A percentile compares a stretch with the other conserved stretches of the same genome.
Evolutionary conservation across 2,113 vertebrate genomes (phyloP).

Genomic region (Nothocercus julius): DNA sequence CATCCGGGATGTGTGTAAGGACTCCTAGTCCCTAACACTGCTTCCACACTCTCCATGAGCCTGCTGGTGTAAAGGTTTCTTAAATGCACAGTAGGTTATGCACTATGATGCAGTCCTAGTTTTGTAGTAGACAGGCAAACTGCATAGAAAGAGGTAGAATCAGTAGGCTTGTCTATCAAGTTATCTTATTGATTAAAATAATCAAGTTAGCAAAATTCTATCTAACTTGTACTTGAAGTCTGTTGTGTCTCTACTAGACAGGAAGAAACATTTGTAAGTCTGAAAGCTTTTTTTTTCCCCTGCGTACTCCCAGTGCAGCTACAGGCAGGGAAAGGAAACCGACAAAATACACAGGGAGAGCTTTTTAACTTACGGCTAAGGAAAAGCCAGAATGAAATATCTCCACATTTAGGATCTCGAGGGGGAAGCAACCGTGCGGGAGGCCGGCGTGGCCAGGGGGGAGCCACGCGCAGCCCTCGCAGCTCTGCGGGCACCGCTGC

Average conservation of each 20-base stretch:
- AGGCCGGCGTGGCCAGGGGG: fast-evolving
- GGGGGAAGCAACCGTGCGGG: neutral
- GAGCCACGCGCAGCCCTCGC: neutral
- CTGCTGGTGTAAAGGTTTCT: neutral
- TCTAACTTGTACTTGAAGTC: neutral
- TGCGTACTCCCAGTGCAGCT: neutral
- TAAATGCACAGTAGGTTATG: neutral
- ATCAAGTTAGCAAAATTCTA: neutral
- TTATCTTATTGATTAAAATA: neutral
- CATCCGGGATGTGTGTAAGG: neutral
- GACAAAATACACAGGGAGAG: neutral
- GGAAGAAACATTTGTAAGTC: neutral
- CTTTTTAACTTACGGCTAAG: neutral
- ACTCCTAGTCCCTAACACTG: neutral
- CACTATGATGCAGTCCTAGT: neutral
- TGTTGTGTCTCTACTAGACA: too few relatives aligned
- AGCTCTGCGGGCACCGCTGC: neutral
- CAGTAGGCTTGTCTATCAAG: neutral
- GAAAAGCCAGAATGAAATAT: neutral
- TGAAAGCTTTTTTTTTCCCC: neutral
- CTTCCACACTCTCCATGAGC: neutral
- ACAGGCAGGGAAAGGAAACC: neutral
- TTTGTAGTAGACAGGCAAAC: neutral
- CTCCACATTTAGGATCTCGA: neutral
- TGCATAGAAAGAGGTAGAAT: neutral